Conservation (phyloP, 1,140 invertebrate genomes). For the Heliconius himera region DNA sequence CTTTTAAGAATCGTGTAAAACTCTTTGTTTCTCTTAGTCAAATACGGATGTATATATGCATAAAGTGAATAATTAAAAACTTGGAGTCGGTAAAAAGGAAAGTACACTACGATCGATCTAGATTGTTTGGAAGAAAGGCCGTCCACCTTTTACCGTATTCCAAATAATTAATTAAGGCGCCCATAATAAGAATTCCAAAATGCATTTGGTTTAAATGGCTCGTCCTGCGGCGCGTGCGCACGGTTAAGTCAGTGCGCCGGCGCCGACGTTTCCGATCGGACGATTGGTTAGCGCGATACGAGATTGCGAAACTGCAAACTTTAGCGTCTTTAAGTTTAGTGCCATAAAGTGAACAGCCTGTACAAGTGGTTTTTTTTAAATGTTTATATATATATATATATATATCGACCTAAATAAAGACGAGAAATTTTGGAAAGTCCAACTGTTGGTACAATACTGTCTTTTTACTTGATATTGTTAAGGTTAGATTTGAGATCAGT, state of each 20-base stretch:
- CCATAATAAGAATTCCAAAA: constrained; percentile 58
- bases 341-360: constrained; percentile 27
- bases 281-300: constrained; percentile 50
- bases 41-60: background rate
- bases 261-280: constrained; percentile 63
- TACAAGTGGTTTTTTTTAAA: constrained; percentile 25
- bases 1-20: background rate
- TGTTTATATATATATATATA: background rate
- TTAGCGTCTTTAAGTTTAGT: constrained; percentile 29
- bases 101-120: constrained; percentile 3
- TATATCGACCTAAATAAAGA: constrained; percentile 1
- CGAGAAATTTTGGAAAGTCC: constrained; percentile 16
- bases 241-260: constrained; percentile 59
- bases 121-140: constrained; percentile 50
- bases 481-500: constrained; percentile 27
- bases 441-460: constrained; percentile 16
- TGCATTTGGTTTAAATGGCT: constrained; percentile 62
- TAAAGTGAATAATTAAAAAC: background rate
- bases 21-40: background rate
- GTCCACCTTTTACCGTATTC: constrained; percentile 53
- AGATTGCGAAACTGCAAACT: constrained; percentile 49
- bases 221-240: constrained; percentile 53
- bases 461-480: constrained; percentile 6
- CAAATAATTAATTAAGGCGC: constrained; percentile 56
- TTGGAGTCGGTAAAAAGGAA: background rate